Percentiles rank a stretch among this genome's conserved stretches.
These are phyloP conservation scores for Indicator indicator DNA, from an alignment of 2,113 vertebrate species.

Conservation along the genomic window DNA sequence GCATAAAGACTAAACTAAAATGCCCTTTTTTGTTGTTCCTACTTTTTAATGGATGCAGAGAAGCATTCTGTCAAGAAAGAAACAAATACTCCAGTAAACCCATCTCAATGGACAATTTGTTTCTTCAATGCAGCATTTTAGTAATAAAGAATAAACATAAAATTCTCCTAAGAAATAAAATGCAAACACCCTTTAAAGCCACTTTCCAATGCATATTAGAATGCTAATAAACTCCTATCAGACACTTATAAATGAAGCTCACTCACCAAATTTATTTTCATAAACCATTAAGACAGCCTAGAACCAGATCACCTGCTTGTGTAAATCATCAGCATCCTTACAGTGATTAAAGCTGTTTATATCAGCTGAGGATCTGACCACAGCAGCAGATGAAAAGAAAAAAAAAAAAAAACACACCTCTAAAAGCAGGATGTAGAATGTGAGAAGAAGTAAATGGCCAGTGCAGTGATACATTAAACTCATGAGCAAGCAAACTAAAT, in stretches of 20 bases:
- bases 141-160: slow-evolving; percentile 54
- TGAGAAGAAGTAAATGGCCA: neutral
- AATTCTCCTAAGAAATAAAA: slow-evolving; percentile 28
- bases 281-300: neutral
- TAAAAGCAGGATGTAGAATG: neutral
- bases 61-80: slow-evolving; percentile 28
- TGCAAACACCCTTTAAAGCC: neutral
- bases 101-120: slow-evolving; percentile 43
- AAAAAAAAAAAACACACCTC: neutral
- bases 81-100: slow-evolving; percentile 28
- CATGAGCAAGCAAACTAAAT: neutral
- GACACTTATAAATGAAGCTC: neutral
- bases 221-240: slow-evolving; percentile 22
- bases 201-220: neutral
- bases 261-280: neutral
- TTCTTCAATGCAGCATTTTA: slow-evolving; percentile 34
- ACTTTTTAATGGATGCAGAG: slow-evolving; percentile 23
- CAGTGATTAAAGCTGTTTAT: neutral
- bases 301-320: neutral
- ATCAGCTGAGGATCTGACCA: neutral
- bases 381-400: neutral
- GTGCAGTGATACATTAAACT: neutral
- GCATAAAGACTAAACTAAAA: slow-evolving; percentile 19
- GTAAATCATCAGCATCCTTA: slow-evolving; percentile 18
- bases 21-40: neutral